A percentile compares a stretch with the other conserved stretches of the same genome.
Conservation (phyloP, 2,797 vertebrate genomes). For the Chlorospingus flavigularis region DNA sequence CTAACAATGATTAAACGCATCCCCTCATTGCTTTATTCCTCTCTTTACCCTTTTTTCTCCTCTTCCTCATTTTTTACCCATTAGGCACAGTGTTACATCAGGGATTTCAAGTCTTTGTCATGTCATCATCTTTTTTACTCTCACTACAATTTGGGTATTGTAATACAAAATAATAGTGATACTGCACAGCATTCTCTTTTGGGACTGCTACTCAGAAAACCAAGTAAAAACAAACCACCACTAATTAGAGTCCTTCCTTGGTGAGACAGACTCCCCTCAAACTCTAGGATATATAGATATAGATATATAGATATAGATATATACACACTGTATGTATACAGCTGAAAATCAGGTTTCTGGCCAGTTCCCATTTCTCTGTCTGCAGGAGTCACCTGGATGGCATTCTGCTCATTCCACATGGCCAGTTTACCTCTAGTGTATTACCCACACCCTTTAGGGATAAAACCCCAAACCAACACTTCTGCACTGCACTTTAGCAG, state of each 20-base stretch:
- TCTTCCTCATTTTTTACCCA: neutral
- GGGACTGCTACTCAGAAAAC: neutral
- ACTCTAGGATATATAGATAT: neutral
- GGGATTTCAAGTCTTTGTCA: neutral
- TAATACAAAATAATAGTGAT: neutral
- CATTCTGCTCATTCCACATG: neutral
- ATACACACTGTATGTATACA: neutral
- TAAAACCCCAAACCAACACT: neutral
- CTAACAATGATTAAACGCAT: neutral
- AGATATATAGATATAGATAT: too few species aligned
- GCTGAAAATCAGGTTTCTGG: neutral
- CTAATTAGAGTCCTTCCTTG: neutral
- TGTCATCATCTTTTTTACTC: accelerated
- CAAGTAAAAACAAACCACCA: neutral
- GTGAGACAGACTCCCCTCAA: neutral
- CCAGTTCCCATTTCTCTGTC: neutral
- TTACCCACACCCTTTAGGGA: neutral
- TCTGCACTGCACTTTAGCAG: neutral
- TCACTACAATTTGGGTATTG: neutral
- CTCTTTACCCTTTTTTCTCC: neutral
- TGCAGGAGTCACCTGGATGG: neutral
- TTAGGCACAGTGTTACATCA: neutral
- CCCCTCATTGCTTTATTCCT: neutral
- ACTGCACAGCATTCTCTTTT: neutral
- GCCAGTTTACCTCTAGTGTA: neutral